Base-by-base conservation (phyloP, 2,113 vertebrate species). In the Odocoileus hemionus region DNA sequence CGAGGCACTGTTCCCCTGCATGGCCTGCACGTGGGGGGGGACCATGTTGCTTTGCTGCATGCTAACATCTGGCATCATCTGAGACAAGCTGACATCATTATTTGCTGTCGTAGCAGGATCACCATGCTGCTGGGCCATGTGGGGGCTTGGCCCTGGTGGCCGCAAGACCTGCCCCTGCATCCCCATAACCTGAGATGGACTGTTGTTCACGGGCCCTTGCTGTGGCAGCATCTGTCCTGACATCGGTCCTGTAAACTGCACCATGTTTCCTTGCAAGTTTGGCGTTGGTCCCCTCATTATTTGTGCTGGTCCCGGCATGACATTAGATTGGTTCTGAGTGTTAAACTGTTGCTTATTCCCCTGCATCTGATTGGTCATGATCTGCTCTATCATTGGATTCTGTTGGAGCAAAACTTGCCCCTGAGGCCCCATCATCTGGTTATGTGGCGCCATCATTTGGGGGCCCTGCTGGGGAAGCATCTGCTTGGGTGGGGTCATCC, bases 401-500 rank as follows among this genome's bases (percentile, higher is more conserved):
- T 99, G 99, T 90, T 99, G 99, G 33, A 99, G 98, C 98, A 99
- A 99, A 98, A 99, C 99, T 98, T 99, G 99, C 94, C 99, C 99
- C 98, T 99, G 99, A 98, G 99, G 99, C 98, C 99, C 99, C 99
- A 99, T 99, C 98, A 99, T 99, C 98, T 99, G 99, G 98, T 99
- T 99, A 98, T 99, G 99, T 96, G 99, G 98, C 93, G 99, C 99
- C 99, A 99, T 99, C 99, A 99, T 99, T 98, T 99, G 99, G 96
- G 99, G 99, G 98, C 99, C 99, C 98, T 99, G 99, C 95, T 99
- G 99, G 97, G 99, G 99, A 98, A 99, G 99, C 99, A 99, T 99
- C 97, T 99, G 99, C 98, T 99, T 99, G 89, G 99, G 99, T 97
- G 99, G 99, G 90, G 99, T 99, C 99, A 99, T 99, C 95, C 99